These are phyloP conservation scores for Lordiphosa stackelbergi DNA, from an alignment of 1,140 invertebrate species.

Conservation along the genomic window DNA sequence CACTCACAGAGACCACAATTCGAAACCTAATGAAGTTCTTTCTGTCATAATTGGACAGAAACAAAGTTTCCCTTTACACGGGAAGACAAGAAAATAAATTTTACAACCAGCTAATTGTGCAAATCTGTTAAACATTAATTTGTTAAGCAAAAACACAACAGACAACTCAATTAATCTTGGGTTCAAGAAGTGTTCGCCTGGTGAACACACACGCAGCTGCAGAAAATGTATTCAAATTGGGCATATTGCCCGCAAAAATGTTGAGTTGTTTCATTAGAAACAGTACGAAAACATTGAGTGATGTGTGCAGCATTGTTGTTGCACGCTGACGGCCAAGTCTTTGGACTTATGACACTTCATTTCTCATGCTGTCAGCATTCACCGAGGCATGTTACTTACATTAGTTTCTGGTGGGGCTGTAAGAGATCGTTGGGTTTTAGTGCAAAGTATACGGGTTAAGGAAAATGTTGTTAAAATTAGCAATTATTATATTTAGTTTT, in stretches of 20 bases:
- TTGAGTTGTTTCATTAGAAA: slow-evolving; percentile 1
- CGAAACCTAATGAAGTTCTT: slow-evolving; percentile 24
- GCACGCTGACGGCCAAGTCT: slow-evolving; percentile 20
- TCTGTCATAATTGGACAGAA: slow-evolving; percentile 1
- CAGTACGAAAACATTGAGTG: slow-evolving; percentile 2
- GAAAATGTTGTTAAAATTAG: slow-evolving; percentile 69
- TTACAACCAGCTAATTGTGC: slow-evolving; percentile 52
- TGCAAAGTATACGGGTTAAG: slow-evolving; percentile 63
- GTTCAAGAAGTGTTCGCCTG: slow-evolving; percentile 21
- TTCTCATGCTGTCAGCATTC: slow-evolving; percentile 50
- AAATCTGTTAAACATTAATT: slow-evolving; percentile 56
- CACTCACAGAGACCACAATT: slow-evolving; percentile 27
- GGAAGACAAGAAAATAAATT: slow-evolving; percentile 39
- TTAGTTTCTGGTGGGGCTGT: slow-evolving; percentile 20
- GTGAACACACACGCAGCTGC: slow-evolving; percentile 7
- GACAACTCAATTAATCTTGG: slow-evolving; percentile 60
- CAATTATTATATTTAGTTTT: slow-evolving; percentile 51
- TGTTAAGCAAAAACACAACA: slow-evolving; percentile 34
- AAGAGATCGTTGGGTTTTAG: slow-evolving; percentile 34
- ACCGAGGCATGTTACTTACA: slow-evolving; percentile 44
- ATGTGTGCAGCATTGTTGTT: slow-evolving; percentile 31
- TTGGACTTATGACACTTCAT: slow-evolving; percentile 44
- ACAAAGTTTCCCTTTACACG: slow-evolving; percentile 28
- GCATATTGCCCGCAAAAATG: slow-evolving; percentile 46
- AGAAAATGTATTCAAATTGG: slow-evolving; percentile 26